phyloP scores from a whole-genome alignment of 2,113 vertebrate genomes.

The Aphyosemion australe region DNA sequence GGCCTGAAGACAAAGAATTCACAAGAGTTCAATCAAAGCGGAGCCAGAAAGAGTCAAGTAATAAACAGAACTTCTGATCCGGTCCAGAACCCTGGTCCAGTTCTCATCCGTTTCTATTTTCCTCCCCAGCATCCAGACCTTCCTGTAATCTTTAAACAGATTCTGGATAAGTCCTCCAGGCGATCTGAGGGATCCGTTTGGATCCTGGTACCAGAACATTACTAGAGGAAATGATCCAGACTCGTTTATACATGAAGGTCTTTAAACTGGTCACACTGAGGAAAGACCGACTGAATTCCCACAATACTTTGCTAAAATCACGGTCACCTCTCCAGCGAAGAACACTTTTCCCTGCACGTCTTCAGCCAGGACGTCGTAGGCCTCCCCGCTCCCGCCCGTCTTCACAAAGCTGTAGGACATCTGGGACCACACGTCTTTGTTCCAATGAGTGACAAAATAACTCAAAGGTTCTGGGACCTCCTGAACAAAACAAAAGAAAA shows the following conservation, averaged over 20 bases:
- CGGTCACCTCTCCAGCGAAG: slow-evolving; percentile 92
- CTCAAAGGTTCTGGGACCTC: slow-evolving; percentile 89
- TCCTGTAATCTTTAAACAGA: too few relatives aligned
- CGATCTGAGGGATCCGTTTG: too few relatives aligned
- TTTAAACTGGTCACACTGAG: too few relatives aligned
- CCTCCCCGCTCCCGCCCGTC: slow-evolving; percentile 94
- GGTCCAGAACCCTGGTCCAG: too few relatives aligned
- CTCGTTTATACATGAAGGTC: not conserved
- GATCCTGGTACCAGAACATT: too few relatives aligned
- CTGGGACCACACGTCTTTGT: slow-evolving; percentile 91
- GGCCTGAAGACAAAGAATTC: slow-evolving; percentile 75
- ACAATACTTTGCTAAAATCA: not conserved
- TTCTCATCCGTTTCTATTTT: too few relatives aligned
- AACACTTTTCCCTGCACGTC: slow-evolving; percentile 93
- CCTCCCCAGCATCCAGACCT: too few relatives aligned
- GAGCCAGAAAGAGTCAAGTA: too few relatives aligned
- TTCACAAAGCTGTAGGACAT: slow-evolving; percentile 98
- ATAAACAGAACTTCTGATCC: too few relatives aligned
- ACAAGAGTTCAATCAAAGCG: too few relatives aligned
- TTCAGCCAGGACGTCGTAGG: slow-evolving; percentile 93
- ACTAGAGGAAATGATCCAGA: too few relatives aligned
- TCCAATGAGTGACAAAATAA: slow-evolving; percentile 93
- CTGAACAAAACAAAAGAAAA: not conserved
- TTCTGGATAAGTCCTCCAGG: too few relatives aligned
- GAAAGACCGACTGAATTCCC: not conserved